Percentiles rank a stretch among this genome's conserved stretches.
Evolutionary conservation across 2,113 vertebrate species (phyloP).

Genomic region (Albula goreensis): DNA sequence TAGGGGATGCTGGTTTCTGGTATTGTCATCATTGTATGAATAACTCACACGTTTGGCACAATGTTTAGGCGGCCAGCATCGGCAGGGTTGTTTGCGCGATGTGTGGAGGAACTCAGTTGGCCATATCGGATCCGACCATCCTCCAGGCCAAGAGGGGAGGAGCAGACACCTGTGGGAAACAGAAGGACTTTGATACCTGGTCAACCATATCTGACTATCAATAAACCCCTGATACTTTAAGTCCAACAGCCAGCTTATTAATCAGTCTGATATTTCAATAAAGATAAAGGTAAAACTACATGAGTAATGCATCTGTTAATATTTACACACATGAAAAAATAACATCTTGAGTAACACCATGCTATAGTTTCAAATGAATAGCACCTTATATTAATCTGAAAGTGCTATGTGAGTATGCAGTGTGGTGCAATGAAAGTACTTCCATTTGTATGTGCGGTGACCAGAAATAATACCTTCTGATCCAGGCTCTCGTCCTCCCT

Average conservation of each 20-base stretch:
- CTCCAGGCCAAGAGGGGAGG: slow-evolving; percentile 74
- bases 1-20: neutral
- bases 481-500: neutral
- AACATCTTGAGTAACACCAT: neutral
- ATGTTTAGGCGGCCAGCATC: slow-evolving; percentile 77
- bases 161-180: slow-evolving; percentile 62
- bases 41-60: slow-evolving; percentile 73
- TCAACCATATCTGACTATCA: neutral
- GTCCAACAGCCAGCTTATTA: neutral
- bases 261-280: neutral
- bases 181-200: neutral
- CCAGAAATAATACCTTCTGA: neutral
- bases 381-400: neutral
- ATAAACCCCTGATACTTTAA: neutral
- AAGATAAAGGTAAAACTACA: neutral
- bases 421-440: neutral
- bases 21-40: neutral
- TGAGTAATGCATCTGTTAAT: neutral
- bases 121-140: slow-evolving; percentile 72
- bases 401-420: neutral
- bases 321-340: neutral
- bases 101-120: slow-evolving; percentile 75
- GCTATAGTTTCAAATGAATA: neutral
- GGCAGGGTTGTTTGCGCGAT: slow-evolving; percentile 72
- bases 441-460: neutral